A percentile compares a stretch with the other conserved stretches of the same genome.
These are phyloP conservation scores for Heteropelma amictum DNA, from an alignment of 2,888 invertebrate genomes.

Conservation along the genomic window DNA sequence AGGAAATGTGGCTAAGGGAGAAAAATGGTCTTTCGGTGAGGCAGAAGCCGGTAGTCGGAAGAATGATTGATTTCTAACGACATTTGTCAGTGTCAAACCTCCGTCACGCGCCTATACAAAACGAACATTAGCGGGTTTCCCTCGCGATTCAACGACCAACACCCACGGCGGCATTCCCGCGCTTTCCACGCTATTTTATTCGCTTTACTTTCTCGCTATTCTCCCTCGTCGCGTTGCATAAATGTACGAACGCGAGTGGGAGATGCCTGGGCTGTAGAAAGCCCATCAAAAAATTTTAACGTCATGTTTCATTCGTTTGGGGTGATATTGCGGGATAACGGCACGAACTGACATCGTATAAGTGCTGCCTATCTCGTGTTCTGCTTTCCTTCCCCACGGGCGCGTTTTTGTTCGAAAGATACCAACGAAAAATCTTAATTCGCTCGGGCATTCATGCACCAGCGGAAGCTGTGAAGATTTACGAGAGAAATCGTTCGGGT, in stretches of 20 bases:
- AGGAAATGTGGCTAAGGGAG: background rate
- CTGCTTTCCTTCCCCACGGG: background rate
- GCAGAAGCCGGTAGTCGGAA: conserved; percentile 10
- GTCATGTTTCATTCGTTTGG: conserved; percentile 48
- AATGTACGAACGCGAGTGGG: no score
- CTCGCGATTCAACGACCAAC: conserved; percentile 5
- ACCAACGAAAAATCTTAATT: background rate
- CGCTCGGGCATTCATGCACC: background rate
- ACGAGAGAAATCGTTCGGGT: no score
- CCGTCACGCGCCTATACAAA: conserved; percentile 39
- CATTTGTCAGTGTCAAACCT: conserved; percentile 55
- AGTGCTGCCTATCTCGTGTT: conserved; percentile 7
- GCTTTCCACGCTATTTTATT: conserved; percentile 37
- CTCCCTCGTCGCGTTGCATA: background rate
- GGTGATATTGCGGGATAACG: conserved; percentile 38
- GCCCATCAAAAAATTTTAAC: conserved; percentile 49
- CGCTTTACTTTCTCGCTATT: conserved; percentile 1
- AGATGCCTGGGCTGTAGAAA: no score
- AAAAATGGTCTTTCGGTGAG: conserved; percentile 4
- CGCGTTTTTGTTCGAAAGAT: background rate
- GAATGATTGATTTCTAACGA: conserved; percentile 53
- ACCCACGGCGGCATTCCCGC: conserved; percentile 7
- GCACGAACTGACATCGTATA: conserved; percentile 27
- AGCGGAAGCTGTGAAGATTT: background rate
- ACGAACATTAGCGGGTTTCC: conserved; percentile 52